A percentile compares a stretch with the other conserved stretches of the same genome.
phyloP scores from a whole-genome alignment of 2,113 vertebrate genomes.

The Cryptomyrus ogoouensis region DNA sequence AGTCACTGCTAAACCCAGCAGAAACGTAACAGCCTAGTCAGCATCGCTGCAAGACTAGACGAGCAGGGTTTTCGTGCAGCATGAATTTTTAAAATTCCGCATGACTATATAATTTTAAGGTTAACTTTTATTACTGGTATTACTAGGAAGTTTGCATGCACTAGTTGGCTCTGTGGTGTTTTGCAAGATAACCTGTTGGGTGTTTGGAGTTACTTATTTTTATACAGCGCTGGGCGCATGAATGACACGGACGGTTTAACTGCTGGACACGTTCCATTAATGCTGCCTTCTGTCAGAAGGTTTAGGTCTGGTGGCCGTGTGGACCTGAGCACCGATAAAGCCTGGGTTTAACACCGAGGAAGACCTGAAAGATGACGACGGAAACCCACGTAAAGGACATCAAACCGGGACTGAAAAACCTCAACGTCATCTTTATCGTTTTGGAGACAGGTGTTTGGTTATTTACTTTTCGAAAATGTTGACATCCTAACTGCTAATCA shows the following conservation, averaged over 20 bases:
- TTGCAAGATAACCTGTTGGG: background rate
- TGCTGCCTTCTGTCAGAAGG: background rate
- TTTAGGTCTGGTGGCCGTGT: background rate
- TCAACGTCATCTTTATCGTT: slow-evolving; percentile 77
- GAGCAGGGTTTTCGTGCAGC: background rate
- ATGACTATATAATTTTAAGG: background rate
- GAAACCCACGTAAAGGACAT: slow-evolving; percentile 62
- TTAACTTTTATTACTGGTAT: background rate
- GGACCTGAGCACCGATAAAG: background rate
- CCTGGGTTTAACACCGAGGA: background rate
- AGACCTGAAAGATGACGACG: slow-evolving; percentile 20
- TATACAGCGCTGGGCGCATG: background rate
- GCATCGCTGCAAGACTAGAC: background rate
- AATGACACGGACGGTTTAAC: background rate
- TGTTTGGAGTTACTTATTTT: background rate
- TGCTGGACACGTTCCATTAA: background rate
- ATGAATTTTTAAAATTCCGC: background rate
- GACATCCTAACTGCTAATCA: background rate
- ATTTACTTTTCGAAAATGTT: background rate
- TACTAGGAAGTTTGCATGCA: background rate
- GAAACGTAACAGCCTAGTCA: background rate
- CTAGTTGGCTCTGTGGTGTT: background rate
- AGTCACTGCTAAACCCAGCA: background rate
- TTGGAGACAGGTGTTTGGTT: slow-evolving; percentile 69
- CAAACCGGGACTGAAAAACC: slow-evolving; percentile 74